Evolutionary conservation across 2,113 vertebrate species (phyloP), one percentile per base, ranked within the genome.

Genomic region (Physeter macrocephalus): DNA sequence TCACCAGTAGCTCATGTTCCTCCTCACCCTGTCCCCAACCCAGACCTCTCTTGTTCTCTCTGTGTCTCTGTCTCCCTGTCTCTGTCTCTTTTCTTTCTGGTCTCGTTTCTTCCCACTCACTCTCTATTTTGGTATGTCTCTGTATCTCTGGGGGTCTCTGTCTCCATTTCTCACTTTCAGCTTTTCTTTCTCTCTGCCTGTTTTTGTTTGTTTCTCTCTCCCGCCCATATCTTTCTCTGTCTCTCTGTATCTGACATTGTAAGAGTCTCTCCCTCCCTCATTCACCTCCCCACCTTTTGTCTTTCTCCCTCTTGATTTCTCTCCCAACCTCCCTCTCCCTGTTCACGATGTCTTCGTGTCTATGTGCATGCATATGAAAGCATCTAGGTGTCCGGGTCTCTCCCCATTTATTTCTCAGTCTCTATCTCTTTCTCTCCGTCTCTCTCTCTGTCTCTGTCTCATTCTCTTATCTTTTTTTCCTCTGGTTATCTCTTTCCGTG

Each of bases 321-420:
- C 27, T 72, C 13, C n/a, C 17, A 41, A n/a, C 36, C n/a, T 71
- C 43, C 54, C 14, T 54, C 10, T 64, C 15, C 21, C 18, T 27
- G 36, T 72, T 89, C 8, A 17, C 6, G 71, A 39, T 54, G 23
- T 67, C 34, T 54, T 2, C 18, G 1, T 59, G 43, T 31, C 13
- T 29, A 5, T 9, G 1, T 78, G 27, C 13, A 0, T 59, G 2
- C 2, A 5, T 9, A 1, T 78, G 27, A 13, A 0, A 49, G 3
- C 1, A 8, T 41, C 11, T 36, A 66, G 69, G 34, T 72, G 52
- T 54, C 39, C 77, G 21, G 41, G 83, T 41, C 75, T 85, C 20
- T 39, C 36, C 87, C 61, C 39, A 8, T 74, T 34, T 77, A 61
- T 66, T 27, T 46, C 82, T 59, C 77, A 36, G n/a, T 15, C 54